Conservation (phyloP, 2,797 vertebrate species). For the Forpus xanthops region DNA sequence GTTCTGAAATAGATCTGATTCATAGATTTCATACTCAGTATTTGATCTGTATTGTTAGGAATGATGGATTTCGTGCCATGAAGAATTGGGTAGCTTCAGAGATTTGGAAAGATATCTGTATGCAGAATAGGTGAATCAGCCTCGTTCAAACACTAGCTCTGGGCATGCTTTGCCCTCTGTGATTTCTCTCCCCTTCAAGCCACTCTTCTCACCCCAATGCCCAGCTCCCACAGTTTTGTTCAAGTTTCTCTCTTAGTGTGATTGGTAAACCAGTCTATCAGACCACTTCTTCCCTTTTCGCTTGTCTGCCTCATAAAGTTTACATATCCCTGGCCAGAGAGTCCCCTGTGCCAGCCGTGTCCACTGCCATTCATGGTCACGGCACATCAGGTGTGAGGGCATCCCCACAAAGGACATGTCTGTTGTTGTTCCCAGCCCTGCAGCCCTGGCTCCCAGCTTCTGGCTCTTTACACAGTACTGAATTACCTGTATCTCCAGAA, state of each 20-base stretch:
- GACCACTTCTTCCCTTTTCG: background rate
- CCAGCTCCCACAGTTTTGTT: background rate
- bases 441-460: background rate
- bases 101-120: background rate
- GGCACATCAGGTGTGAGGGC: background rate
- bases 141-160: background rate
- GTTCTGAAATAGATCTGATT: background rate
- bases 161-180: background rate
- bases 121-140: background rate
- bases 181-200: background rate
- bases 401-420: background rate
- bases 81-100: background rate
- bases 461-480: background rate
- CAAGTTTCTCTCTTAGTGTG: background rate
- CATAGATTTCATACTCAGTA: background rate
- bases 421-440: background rate
- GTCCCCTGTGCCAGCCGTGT: fast-evolving
- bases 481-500: background rate
- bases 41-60: background rate
- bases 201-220: background rate
- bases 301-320: background rate
- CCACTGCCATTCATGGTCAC: background rate
- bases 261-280: background rate
- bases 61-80: background rate
- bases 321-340: background rate